Percentiles rank a stretch among this genome's conserved stretches.
These are phyloP conservation scores for Pocillopora verrucosa DNA, from an alignment of 64 coral and sea anemone genomes.

Conservation along the genomic window DNA sequence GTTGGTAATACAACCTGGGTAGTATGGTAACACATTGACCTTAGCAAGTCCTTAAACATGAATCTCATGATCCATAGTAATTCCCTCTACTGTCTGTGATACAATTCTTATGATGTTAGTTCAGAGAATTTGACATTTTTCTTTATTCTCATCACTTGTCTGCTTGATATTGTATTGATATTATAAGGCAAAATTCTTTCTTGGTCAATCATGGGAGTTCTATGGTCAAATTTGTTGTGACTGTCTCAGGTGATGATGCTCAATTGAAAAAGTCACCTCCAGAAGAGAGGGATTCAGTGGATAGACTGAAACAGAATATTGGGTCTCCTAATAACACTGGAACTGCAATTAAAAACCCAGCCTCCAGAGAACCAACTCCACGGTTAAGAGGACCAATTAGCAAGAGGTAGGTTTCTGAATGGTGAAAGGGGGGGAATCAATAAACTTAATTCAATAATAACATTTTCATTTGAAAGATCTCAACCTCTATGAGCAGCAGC, in stretches of 20 bases:
- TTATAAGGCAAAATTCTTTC: too few species aligned
- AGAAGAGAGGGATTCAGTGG: neutral
- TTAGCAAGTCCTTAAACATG: too few species aligned
- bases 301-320: neutral
- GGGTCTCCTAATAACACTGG: slow-evolving; percentile 56
- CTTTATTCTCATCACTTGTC: too few species aligned
- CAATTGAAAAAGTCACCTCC: neutral
- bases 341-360: slow-evolving; percentile 54
- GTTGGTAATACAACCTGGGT: too few species aligned
- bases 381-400: slow-evolving; percentile 40
- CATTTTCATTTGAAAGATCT: neutral
- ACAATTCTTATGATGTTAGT: too few species aligned
- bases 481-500: too few species aligned
- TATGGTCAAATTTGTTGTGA: neutral
- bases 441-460: neutral
- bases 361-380: slow-evolving; percentile 54
- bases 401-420: slow-evolving; percentile 23
- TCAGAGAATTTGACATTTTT: too few species aligned
- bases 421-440: too few species aligned
- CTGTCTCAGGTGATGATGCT: neutral
- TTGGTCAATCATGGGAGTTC: neutral
- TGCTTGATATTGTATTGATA: too few species aligned
- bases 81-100: too few species aligned
- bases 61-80: too few species aligned
- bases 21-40: too few species aligned